These are phyloP conservation scores for Ormyrus labotus DNA, from an alignment of 2,888 invertebrate genomes.

Conservation along the genomic window DNA sequence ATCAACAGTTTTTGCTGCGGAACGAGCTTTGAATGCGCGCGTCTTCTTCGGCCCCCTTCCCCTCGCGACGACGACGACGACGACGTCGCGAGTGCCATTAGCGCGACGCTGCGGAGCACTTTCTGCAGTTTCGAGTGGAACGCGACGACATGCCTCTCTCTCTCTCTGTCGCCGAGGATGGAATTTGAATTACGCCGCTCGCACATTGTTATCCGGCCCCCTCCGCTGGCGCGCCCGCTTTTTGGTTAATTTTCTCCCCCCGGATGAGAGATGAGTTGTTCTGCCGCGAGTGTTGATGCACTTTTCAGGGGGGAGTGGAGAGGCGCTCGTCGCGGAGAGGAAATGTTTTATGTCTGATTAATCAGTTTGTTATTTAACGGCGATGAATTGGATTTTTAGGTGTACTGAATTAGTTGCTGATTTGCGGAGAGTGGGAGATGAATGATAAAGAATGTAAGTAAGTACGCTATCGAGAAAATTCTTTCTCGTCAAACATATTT, in stretches of 20 bases:
- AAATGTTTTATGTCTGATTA: too few relatives aligned
- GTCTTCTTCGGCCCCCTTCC: slow-evolving; percentile 51
- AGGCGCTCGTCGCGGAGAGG: too few relatives aligned
- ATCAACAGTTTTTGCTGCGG: slow-evolving; percentile 71
- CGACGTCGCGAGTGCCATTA: slow-evolving; percentile 66
- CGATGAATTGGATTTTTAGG: too few relatives aligned
- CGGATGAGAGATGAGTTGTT: too few relatives aligned
- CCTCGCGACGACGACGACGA: not conserved
- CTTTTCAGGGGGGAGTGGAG: too few relatives aligned
- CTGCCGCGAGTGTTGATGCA: too few relatives aligned
- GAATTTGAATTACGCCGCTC: slow-evolving; percentile 52
- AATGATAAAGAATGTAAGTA: too few relatives aligned
- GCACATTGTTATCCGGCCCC: slow-evolving; percentile 34
- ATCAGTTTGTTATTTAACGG: too few relatives aligned
- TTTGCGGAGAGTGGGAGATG: too few relatives aligned
- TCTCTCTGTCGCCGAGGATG: slow-evolving; percentile 13
- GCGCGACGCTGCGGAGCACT: slow-evolving; percentile 63
- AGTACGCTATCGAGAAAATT: too few relatives aligned
- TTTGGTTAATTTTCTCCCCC: slow-evolving; percentile 51
- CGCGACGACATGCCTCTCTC: slow-evolving; percentile 51
- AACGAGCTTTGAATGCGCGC: slow-evolving; percentile 68
- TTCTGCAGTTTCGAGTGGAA: slow-evolving; percentile 64
- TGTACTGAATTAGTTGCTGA: too few relatives aligned
- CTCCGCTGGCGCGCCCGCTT: slow-evolving; percentile 10
- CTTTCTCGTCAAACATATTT: too few relatives aligned